Evolutionary conservation across 2,797 vertebrate genomes (phyloP).

Genomic region (Arrhamphus sclerolepis): DNA sequence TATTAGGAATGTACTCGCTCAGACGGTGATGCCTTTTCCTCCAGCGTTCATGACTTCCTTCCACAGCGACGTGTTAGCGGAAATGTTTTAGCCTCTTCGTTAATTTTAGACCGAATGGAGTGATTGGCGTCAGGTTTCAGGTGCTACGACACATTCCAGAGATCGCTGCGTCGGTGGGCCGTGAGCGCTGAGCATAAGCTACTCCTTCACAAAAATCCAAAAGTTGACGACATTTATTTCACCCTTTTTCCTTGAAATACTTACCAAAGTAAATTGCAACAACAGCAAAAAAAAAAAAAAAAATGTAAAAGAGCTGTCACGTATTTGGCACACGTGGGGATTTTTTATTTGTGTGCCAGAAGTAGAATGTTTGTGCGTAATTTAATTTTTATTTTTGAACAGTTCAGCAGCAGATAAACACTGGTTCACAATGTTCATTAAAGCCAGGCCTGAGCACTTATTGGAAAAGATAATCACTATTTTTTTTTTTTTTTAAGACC

Average conservation of each 20-base stretch:
- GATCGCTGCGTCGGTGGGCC: conserved; percentile 25
- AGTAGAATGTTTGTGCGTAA: conserved; percentile 31
- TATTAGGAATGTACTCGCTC: conserved; percentile 88
- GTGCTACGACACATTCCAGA: conserved; percentile 71
- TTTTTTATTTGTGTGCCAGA: conserved; percentile 32
- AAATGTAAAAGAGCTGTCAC: conserved; percentile 14
- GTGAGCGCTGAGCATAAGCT: conserved; percentile 41
- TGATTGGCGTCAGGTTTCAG: conserved; percentile 49
- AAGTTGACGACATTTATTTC: conserved; percentile 24
- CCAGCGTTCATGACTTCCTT: conserved; percentile 78
- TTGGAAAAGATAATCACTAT: conserved; percentile 55
- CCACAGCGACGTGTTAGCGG: conserved; percentile 79
- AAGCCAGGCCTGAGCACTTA: conserved; percentile 56
- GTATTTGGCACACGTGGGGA: conserved; percentile 13
- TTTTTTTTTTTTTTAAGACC: conserved; percentile 54
- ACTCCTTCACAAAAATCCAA: conserved; percentile 23
- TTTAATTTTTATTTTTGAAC: conserved; percentile 28
- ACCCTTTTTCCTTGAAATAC: conserved; percentile 37
- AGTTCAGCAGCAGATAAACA: conserved; percentile 28
- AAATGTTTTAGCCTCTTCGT: conserved; percentile 40
- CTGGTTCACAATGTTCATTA: conserved; percentile 30
- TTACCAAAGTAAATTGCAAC: conserved; percentile 66
- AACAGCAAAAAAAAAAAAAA: not conserved
- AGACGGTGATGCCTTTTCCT: conserved; percentile 87
- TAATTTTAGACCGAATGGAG: conserved; percentile 49